Percentiles rank a stretch among this genome's conserved stretches.
Evolutionary conservation across 2,113 vertebrate species (phyloP).

Genomic region (Chaetodon trifascialis): DNA sequence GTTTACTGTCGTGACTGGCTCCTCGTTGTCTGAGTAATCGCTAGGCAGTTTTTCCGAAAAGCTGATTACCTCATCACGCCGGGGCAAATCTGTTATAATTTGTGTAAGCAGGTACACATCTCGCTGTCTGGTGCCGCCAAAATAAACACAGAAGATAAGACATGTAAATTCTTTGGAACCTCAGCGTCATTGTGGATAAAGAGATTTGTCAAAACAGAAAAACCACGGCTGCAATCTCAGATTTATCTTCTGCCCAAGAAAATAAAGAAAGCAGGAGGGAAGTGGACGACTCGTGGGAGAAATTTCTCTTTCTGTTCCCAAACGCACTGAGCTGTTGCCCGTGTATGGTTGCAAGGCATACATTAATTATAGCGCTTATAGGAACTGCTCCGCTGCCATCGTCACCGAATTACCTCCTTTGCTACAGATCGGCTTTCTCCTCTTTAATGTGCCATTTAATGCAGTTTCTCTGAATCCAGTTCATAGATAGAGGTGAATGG

Average conservation of each 20-base stretch:
- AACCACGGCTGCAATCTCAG: not conserved
- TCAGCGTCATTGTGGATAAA: slow-evolving; percentile 14
- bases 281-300: slow-evolving; percentile 39
- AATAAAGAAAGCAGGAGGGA: slow-evolving; percentile 10
- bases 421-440: slow-evolving; percentile 62
- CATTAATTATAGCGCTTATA: slow-evolving; percentile 81
- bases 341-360: slow-evolving; percentile 75
- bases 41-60: slow-evolving; percentile 64
- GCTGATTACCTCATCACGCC: slow-evolving; percentile 77
- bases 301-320: slow-evolving; percentile 55
- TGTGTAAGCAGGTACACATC: slow-evolving; percentile 64
- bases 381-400: slow-evolving; percentile 70
- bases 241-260: not conserved
- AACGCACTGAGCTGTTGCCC: slow-evolving; percentile 64
- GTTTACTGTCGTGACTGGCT: slow-evolving; percentile 79
- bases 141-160: slow-evolving; percentile 55
- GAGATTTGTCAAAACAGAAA: slow-evolving; percentile 43
- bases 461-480: slow-evolving; percentile 80
- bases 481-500: slow-evolving; percentile 76
- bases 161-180: slow-evolving; percentile 20
- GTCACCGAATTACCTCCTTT: slow-evolving; percentile 72
- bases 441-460: slow-evolving; percentile 81
- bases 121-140: slow-evolving; percentile 47
- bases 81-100: slow-evolving; percentile 69
- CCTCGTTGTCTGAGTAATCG: slow-evolving; percentile 78